These are phyloP conservation scores for Chlamydotis undulata DNA, from an alignment of 2,113 vertebrate species.

Conservation along the genomic window DNA sequence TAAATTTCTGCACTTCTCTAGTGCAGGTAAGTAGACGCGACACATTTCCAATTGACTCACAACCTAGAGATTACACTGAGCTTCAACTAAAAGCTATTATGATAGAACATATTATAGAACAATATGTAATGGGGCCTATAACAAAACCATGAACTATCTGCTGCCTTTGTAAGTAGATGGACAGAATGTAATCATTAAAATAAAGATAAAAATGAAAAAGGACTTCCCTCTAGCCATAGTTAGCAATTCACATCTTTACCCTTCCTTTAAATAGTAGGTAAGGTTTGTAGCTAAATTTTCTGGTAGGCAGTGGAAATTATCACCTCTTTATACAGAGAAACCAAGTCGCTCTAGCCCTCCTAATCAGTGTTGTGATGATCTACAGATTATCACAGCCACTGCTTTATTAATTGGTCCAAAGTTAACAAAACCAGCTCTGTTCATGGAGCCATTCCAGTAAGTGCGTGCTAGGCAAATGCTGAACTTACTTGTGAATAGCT, in stretches of 20 bases:
- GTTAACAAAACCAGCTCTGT: not conserved
- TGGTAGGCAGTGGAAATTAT: not conserved
- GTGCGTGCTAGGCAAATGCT: not conserved
- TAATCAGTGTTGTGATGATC: not conserved
- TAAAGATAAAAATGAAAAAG: not conserved
- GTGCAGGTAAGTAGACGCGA: not conserved
- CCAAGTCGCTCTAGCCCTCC: not conserved
- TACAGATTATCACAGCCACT: not conserved
- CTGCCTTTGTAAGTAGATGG: not conserved
- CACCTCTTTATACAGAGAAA: not conserved
- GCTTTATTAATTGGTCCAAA: constrained; percentile 2
- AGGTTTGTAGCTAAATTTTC: not conserved
- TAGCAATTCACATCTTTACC: not conserved
- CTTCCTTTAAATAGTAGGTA: not conserved
- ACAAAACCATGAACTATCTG: not conserved
- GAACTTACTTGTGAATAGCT: not conserved
- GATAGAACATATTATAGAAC: not conserved
- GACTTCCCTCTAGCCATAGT: not conserved
- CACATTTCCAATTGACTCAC: not conserved
- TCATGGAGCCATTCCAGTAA: not conserved
- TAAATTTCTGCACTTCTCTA: not conserved
- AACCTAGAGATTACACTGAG: not conserved
- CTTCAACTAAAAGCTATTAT: not conserved
- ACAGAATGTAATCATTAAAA: not conserved
- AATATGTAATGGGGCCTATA: not conserved